Conservation (phyloP, 1,140 invertebrate species). For the Andrena cerasifolii region DNA sequence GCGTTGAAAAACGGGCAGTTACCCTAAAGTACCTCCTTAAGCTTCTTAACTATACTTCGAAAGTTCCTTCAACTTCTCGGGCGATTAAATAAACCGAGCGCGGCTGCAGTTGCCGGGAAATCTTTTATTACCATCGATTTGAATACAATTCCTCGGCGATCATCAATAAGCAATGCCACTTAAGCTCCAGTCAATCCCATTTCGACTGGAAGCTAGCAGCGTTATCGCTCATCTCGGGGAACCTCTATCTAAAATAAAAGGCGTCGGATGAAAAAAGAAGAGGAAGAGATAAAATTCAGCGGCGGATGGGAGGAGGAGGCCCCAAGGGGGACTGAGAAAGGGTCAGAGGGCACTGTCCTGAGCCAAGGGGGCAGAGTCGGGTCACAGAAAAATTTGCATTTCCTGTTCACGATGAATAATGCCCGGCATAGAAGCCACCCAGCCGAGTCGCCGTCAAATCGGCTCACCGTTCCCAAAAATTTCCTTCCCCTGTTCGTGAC, state of each 20-base stretch:
- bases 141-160: too few relatives aligned
- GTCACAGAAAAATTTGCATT: constrained; percentile 70
- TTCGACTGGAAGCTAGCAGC: not conserved
- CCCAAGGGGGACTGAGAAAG: constrained; percentile 33
- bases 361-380: constrained; percentile 39
- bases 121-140: too few relatives aligned
- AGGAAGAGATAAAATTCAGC: not conserved
- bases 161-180: too few relatives aligned
- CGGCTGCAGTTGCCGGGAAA: too few relatives aligned
- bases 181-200: not conserved
- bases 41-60: too few relatives aligned
- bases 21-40: too few relatives aligned
- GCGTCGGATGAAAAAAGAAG: not conserved
- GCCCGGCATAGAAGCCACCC: constrained; percentile 28
- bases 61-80: too few relatives aligned
- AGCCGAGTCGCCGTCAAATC: constrained; percentile 37
- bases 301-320: not conserved
- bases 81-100: too few relatives aligned
- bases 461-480: constrained; percentile 34
- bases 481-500: not conserved
- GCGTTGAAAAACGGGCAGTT: too few relatives aligned
- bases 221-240: not conserved
- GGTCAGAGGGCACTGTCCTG: constrained; percentile 69
- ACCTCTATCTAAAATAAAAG: not conserved
- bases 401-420: constrained; percentile 71